phyloP scores from a whole-genome alignment of 2,113 vertebrate species.

The Apodemus sylvaticus region DNA sequence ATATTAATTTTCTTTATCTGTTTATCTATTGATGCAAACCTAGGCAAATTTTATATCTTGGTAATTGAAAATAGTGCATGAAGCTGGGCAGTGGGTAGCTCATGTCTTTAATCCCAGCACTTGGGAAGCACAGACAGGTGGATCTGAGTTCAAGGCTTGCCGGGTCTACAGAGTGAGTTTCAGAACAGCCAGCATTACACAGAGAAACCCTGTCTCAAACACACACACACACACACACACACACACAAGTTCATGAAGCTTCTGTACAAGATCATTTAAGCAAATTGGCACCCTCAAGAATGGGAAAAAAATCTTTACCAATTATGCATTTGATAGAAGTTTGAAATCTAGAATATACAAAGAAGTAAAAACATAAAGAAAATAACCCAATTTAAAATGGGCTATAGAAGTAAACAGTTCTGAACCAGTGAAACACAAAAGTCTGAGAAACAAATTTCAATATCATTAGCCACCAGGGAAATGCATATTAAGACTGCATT shows the following conservation, averaged over 20 bases:
- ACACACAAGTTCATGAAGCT: background rate
- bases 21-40: background rate
- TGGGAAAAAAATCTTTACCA: background rate
- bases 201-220: no score
- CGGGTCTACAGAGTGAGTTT: no score
- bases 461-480: background rate
- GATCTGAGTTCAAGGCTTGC: no score
- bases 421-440: background rate
- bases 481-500: background rate
- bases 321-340: background rate
- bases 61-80: background rate
- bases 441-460: background rate
- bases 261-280: background rate
- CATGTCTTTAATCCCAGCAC: no score
- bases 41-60: background rate
- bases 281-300: background rate
- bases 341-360: background rate
- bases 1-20: background rate
- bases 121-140: no score
- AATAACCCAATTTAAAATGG: background rate
- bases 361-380: background rate
- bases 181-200: no score
- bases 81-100: background rate
- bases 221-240: no score
- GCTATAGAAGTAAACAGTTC: background rate